A percentile compares a stretch with the other conserved stretches of the same genome.
Evolutionary conservation across 2,888 invertebrate species (phyloP).

Genomic region (Drosophila antonietae): DNA sequence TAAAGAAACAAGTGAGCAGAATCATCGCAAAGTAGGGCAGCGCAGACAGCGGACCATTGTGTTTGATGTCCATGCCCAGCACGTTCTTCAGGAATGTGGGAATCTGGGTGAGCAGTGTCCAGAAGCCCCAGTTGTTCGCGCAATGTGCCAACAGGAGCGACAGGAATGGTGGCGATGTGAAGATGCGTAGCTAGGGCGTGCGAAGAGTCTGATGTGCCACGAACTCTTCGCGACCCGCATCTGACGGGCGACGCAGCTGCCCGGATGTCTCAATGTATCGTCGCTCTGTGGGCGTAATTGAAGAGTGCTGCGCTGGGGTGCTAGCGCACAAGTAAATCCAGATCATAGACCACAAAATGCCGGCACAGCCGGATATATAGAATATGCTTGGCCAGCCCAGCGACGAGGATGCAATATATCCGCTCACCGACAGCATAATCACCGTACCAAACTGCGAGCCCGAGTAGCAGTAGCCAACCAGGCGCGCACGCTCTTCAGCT

Average conservation of each 20-base stretch:
- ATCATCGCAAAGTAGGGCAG: conserved; percentile 86
- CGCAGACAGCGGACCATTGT: conserved; percentile 86
- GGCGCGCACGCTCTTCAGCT: conserved; percentile 86
- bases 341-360: conserved; percentile 85
- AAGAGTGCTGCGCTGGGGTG: conserved; percentile 86
- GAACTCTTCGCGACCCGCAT: conserved; percentile 63
- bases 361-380: conserved; percentile 86
- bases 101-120: conserved; percentile 89
- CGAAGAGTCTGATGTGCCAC: conserved; percentile 40
- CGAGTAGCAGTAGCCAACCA: conserved; percentile 86
- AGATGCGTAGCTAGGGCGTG: conserved; percentile 88
- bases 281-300: conserved; percentile 86
- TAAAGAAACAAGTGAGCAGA: conserved; percentile 85
- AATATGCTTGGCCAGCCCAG: conserved; percentile 89
- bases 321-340: conserved; percentile 87
- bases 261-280: conserved; percentile 87
- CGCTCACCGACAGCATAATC: conserved; percentile 88
- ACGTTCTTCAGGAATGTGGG: conserved; percentile 90
- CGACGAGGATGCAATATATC: conserved; percentile 86
- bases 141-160: conserved; percentile 86
- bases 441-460: conserved; percentile 90
- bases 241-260: conserved; percentile 67
- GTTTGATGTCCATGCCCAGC: conserved; percentile 89
- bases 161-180: conserved; percentile 88
- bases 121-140: conserved; percentile 90